These are phyloP conservation scores for Rhombomys opimus DNA, from an alignment of 2,113 vertebrate genomes.

Conservation along the genomic window DNA sequence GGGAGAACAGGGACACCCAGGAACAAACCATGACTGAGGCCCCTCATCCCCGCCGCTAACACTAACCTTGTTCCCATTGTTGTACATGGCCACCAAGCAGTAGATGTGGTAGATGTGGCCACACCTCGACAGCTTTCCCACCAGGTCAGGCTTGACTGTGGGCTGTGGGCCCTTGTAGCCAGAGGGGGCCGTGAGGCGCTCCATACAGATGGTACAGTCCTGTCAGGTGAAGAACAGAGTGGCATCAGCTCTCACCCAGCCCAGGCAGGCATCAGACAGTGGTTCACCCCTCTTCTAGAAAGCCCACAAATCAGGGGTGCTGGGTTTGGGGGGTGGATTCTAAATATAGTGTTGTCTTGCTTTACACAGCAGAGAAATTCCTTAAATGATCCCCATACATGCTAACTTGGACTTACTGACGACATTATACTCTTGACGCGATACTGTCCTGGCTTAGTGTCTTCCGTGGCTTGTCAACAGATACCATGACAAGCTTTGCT, in stretches of 20 bases:
- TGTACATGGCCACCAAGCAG: constrained; percentile 98
- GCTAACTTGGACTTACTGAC: background rate
- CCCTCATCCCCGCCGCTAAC: background rate
- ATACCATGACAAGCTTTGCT: background rate
- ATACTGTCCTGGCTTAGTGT: background rate
- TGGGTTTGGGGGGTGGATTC: no score
- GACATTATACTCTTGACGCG: background rate
- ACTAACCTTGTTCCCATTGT: constrained; percentile 94
- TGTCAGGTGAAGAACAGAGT: constrained; percentile 60
- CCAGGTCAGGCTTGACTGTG: constrained; percentile 89
- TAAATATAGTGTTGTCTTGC: background rate
- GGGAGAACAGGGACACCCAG: fast-evolving
- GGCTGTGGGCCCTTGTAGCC: constrained; percentile 94
- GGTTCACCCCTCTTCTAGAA: background rate
- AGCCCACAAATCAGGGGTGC: background rate
- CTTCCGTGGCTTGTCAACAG: background rate
- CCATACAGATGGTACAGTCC: constrained; percentile 99
- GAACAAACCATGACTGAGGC: background rate
- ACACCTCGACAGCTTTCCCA: constrained; percentile 93
- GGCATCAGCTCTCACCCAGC: background rate
- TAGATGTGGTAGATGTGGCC: constrained; percentile 95
- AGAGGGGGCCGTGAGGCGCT: constrained; percentile 91
- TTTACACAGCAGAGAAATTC: constrained; percentile 1
- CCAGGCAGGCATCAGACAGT: background rate
- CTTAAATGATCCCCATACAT: background rate